Base-by-base conservation (phyloP, 2,797 vertebrate species). In the Diceros bicornis region DNA sequence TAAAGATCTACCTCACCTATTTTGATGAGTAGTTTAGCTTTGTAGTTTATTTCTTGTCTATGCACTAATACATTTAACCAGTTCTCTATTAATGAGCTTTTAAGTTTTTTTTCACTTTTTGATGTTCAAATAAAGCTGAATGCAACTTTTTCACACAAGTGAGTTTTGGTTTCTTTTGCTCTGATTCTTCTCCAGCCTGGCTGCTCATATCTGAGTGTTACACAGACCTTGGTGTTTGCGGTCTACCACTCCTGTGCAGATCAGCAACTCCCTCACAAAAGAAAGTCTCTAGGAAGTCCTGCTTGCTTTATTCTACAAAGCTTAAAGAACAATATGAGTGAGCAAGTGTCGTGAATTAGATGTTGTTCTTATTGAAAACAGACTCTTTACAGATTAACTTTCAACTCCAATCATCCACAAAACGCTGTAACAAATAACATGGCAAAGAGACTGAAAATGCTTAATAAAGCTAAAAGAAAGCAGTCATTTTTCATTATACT, bases 401-500 rank as follows among this genome's bases (percentile, higher is more conserved):
- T 18, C 84, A 86, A 72, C 29, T 52, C 17, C 20, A 77, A 81
- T 37, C 32, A 50, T 41, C 61, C 64, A 41, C 32, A 78, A 10
- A 85, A 12, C 12, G 16, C 47, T 92, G 10, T 34, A 89, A 93
- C 17, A 89, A 57, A 50, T n/a, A 81, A 82, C 27, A 37, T 44
- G 50, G 44, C 61, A 61, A 95, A 77, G 34, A 94, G n/a, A 64
- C 29, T 72, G 44, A 84, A 75, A 89, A 34, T 41, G 1, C 32
- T 94, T 72, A 16, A 27, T 59, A 69, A 90, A 92, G 34, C 75
- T 87, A 89, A 97, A 94, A 90, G 64, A 72, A 84, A 61, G 47
- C 41, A 72, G 41, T 27, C n/a, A 52, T 4, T 32, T 91, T 61
- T 86, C 64, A 62, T 77, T 72, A 41, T 32, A 44, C n/a, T 83